These are phyloP conservation scores for Hippocampus kuda DNA, from an alignment of 2,797 vertebrate genomes.

Conservation along the genomic window DNA sequence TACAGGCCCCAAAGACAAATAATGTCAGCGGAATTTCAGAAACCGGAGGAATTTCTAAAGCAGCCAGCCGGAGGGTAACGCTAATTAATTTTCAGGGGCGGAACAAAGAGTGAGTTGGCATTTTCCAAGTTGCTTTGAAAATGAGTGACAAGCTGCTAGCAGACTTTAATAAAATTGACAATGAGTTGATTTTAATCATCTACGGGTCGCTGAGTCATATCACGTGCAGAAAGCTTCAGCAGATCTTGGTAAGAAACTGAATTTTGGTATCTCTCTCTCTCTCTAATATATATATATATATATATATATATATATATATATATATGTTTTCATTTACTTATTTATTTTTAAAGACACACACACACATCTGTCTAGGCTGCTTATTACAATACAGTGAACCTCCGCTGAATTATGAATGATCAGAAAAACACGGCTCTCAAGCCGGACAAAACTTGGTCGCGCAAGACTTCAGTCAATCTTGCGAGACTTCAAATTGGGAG, in stretches of 20 bases:
- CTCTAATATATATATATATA: no score
- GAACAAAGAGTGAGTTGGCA: neutral
- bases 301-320: no score
- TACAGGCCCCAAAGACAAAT: constrained; percentile 24
- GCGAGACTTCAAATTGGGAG: neutral
- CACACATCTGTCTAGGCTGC: no score
- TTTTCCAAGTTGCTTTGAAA: neutral
- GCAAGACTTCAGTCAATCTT: neutral
- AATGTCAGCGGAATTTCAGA: constrained; percentile 9
- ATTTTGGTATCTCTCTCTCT: no score
- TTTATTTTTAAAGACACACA: no score
- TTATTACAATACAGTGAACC: no score
- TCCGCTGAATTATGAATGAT: no score
- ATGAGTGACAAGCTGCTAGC: neutral
- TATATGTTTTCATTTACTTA: no score
- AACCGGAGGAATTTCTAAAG: neutral
- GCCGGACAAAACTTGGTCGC: neutral
- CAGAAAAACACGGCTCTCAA: neutral
- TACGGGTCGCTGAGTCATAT: neutral
- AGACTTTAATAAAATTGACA: no score
- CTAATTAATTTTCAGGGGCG: neutral
- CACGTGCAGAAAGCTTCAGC: no score
- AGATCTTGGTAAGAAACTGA: no score
- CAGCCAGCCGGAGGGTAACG: neutral
- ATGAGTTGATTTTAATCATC: neutral